Percentiles rank a stretch among this genome's conserved stretches.
These are phyloP conservation scores for Tinamus guttatus DNA, from an alignment of 2,113 vertebrate species.

Conservation along the genomic window DNA sequence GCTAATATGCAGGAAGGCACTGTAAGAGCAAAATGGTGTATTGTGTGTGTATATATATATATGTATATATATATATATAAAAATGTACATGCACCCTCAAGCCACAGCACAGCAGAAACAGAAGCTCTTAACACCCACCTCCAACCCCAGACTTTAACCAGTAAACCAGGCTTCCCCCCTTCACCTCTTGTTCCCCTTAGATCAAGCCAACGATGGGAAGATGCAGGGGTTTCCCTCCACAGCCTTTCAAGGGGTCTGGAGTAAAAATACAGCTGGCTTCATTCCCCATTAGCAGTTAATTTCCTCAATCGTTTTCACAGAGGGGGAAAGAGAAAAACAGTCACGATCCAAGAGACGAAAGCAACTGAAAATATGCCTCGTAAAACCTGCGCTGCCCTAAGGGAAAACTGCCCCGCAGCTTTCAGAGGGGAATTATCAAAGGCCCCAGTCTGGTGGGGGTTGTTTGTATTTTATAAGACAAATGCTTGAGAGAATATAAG, in stretches of 20 bases:
- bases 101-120: slow-evolving; percentile 27
- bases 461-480: slow-evolving; percentile 66
- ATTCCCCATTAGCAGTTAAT: slow-evolving; percentile 52
- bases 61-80: too few relatives aligned
- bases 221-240: neutral
- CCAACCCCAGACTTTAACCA: slow-evolving; percentile 12
- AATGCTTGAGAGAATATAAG: slow-evolving; percentile 64
- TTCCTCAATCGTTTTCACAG: slow-evolving; percentile 49
- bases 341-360: slow-evolving; percentile 34
- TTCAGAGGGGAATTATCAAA: slow-evolving; percentile 56
- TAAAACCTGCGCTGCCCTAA: slow-evolving; percentile 22
- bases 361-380: slow-evolving; percentile 53
- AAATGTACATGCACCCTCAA: neutral
- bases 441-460: slow-evolving; percentile 40
- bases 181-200: neutral
- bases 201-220: neutral
- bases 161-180: neutral
- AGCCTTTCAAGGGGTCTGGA: neutral
- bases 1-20: slow-evolving; percentile 26
- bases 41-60: too few relatives aligned
- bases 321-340: slow-evolving; percentile 36
- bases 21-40: slow-evolving; percentile 45
- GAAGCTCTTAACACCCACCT: slow-evolving; percentile 38
- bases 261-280: slow-evolving; percentile 45
- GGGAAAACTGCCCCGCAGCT: slow-evolving; percentile 40